A percentile compares a stretch with the other conserved stretches of the same genome.
Conservation (phyloP, 2,797 vertebrate genomes). For the Alectoris magna region DNA sequence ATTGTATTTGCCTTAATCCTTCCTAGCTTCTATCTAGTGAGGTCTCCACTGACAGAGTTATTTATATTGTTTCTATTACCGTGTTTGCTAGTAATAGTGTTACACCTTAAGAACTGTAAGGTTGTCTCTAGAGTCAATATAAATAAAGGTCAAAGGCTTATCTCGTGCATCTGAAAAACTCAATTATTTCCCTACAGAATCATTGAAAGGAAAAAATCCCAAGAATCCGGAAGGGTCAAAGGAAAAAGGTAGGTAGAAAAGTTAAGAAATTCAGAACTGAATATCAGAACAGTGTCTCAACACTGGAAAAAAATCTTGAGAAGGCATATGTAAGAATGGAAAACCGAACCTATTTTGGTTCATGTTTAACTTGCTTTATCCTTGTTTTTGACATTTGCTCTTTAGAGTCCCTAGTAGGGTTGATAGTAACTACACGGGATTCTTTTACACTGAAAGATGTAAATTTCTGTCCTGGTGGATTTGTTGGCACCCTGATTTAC, state of each 20-base stretch:
- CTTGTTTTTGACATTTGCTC: background rate
- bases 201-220: slow-evolving; percentile 61
- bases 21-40: fast-evolving
- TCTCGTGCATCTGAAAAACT: background rate
- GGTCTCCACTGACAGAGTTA: background rate
- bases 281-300: background rate
- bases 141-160: background rate
- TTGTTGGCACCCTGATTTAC: background rate
- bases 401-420: background rate
- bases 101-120: background rate
- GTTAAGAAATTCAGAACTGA: background rate
- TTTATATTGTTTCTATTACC: background rate
- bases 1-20: background rate
- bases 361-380: background rate
- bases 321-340: background rate
- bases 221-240: slow-evolving; percentile 53
- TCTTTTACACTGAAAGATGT: background rate
- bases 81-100: background rate
- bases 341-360: background rate
- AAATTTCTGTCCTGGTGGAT: background rate
- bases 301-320: background rate
- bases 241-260: slow-evolving; percentile 67
- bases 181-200: slow-evolving; percentile 38
- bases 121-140: background rate
- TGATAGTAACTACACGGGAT: background rate